Conservation (phyloP, 2,113 vertebrate species). For the Acrocephalus arundinaceus region DNA sequence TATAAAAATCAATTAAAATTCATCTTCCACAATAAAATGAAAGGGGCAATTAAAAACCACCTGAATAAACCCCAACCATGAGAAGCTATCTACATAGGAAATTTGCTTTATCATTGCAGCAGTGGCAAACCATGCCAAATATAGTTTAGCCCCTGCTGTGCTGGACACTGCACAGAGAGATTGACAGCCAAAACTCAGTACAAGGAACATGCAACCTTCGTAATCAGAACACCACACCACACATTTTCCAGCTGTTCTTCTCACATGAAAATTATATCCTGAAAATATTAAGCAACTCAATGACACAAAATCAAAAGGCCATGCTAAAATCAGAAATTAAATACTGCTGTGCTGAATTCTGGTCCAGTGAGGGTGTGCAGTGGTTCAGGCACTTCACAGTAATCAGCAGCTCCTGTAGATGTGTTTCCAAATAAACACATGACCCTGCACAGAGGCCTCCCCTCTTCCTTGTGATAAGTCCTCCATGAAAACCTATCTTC, state of each 20-base stretch:
- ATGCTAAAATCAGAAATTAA: not conserved
- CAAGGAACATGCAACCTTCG: fast-evolving
- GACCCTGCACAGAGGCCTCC: fast-evolving
- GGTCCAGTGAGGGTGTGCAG: not conserved
- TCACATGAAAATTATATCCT: not conserved
- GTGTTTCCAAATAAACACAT: not conserved
- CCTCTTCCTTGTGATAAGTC: not conserved
- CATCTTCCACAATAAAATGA: not conserved
- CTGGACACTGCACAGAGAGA: not conserved
- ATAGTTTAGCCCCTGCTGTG: not conserved
- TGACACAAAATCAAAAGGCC: not conserved
- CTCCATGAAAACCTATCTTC: not conserved
- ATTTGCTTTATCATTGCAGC: not conserved
- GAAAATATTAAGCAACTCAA: not conserved
- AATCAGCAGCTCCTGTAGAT: not conserved
- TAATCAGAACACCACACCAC: not conserved
- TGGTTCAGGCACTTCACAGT: not conserved
- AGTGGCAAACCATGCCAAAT: not conserved
- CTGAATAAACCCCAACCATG: not conserved
- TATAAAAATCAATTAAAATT: not conserved
- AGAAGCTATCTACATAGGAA: not conserved
- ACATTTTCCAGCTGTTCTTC: not conserved
- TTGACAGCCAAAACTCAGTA: not conserved
- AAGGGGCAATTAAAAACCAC: not conserved
- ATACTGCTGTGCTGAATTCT: not conserved